Evolutionary conservation across 2,888 invertebrate genomes (phyloP), one percentile per base, ranked within the genome.

Genomic region (Drosophila heteroneura): DNA sequence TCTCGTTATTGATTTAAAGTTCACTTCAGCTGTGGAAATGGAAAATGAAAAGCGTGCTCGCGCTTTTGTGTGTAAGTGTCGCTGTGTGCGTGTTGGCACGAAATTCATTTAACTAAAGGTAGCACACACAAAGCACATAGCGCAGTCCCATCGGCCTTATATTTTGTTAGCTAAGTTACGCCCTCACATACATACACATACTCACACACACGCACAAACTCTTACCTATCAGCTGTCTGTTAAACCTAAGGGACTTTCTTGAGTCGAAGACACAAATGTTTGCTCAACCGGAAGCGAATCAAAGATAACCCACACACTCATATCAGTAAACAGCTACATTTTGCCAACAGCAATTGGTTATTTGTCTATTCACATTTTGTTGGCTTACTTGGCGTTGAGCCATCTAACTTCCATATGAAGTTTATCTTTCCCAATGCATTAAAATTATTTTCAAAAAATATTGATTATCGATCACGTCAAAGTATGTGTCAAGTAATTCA

Each of bases 1-100:
- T 57, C 57, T 74, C 63, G 62, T 79, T 90, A 87, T 90, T 88
- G 87, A 87, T 87, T 88, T 90, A 87, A 88, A 85, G 85, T 88
- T 87, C 76, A 76, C 74, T 81, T 72, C 69, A 81, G 70, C 64
- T 47, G 51, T 47, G 62, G 19, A 67, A 79, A 57, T 74, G 85
- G 83, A 49, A 62, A 75, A 69, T 74, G 68, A 69, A 76, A 67
- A 66, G 68, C 69, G 52, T 72, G 71, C 66, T 66, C 63, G 65
- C 52, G 54, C 72, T 57, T 71, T 63, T 74, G n/a, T 74, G 57
- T 65, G 39, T 33, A 47, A 73, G 51, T 58, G 73, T 64, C 56
- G 52, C 62, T 62, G 80, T 79, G 56, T 80, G 81, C 81, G 76
- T 81, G 72, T 69, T 65, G 68, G 44, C 82, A 90, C 69, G 70